These are phyloP conservation scores for Macrochelys suwanniensis DNA, from an alignment of 2,797 vertebrate species.

Conservation along the genomic window DNA sequence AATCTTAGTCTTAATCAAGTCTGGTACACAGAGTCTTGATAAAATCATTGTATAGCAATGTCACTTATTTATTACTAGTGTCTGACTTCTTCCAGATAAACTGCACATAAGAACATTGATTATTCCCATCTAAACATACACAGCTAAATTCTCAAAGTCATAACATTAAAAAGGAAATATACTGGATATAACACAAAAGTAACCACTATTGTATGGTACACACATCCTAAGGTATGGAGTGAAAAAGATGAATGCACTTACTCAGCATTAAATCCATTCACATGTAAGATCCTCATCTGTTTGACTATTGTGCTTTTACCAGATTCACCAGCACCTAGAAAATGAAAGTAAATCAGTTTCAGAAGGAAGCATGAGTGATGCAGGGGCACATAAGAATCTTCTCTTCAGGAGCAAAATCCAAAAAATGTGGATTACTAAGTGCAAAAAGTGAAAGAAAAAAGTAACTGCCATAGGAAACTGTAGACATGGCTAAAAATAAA, in stretches of 20 bases:
- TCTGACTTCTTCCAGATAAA: constrained; percentile 2
- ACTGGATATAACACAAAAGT: not conserved
- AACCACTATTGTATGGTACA: not conserved
- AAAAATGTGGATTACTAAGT: constrained; percentile 51
- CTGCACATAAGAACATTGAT: not conserved
- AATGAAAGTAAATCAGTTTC: constrained; percentile 82
- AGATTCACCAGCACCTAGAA: constrained; percentile 96
- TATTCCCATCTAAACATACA: constrained; percentile 41
- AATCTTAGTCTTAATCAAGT: constrained; percentile 40
- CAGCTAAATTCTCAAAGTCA: not conserved
- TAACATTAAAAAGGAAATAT: constrained; percentile 24
- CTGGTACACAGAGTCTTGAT: constrained; percentile 23
- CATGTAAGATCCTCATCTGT: constrained; percentile 99
- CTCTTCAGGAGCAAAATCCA: constrained; percentile 28
- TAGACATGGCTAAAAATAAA: constrained; percentile 79
- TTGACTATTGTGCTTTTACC: constrained; percentile 99
- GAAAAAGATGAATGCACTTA: constrained; percentile 86
- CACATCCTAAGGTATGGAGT: not conserved
- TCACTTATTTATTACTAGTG: not conserved
- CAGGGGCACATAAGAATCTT: not conserved
- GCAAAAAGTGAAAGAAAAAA: constrained; percentile 74
- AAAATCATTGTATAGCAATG: not conserved
- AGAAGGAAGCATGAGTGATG: constrained; percentile 69
- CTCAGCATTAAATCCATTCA: constrained; percentile 99
- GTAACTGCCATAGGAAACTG: constrained; percentile 78